phyloP scores from a whole-genome alignment of 2,797 vertebrate species.

The Channa striata region DNA sequence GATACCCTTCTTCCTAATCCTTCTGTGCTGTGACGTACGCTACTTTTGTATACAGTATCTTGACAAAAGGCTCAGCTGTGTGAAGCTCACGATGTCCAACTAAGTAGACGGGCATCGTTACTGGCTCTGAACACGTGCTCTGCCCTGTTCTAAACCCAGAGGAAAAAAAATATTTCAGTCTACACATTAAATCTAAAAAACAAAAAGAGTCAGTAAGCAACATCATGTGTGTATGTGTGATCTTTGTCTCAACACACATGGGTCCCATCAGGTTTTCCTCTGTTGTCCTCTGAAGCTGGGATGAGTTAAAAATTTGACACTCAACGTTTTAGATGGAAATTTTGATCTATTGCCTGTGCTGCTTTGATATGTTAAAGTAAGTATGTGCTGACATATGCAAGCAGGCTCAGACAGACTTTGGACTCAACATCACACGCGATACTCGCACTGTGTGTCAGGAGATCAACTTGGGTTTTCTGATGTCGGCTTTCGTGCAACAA shows the following conservation, averaged over 20 bases:
- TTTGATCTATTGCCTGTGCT: slow-evolving; percentile 57
- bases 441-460: slow-evolving; percentile 4
- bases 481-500: too few relatives aligned
- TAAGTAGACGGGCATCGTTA: background rate
- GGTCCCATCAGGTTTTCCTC: slow-evolving; percentile 52
- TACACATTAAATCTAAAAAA: slow-evolving; percentile 1
- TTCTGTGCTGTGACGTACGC: background rate
- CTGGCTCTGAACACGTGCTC: background rate
- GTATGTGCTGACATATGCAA: slow-evolving; percentile 12
- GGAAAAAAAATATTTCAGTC: background rate
- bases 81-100: slow-evolving; percentile 5
- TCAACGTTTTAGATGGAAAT: slow-evolving; percentile 40
- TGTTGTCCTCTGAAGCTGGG: slow-evolving; percentile 56
- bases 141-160: background rate
- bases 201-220: slow-evolving; percentile 6
- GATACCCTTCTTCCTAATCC: slow-evolving; percentile 2
- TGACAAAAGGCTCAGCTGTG: slow-evolving; percentile 6
- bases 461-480: background rate
- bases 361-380: slow-evolving; percentile 61
- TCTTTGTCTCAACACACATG: slow-evolving; percentile 61
- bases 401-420: background rate
- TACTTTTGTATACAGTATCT: slow-evolving; percentile 5
- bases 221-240: slow-evolving; percentile 1
- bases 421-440: background rate
- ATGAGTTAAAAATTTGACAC: slow-evolving; percentile 65